phyloP scores from a whole-genome alignment of 2,888 invertebrate genomes.

The Andrena camellia region DNA sequence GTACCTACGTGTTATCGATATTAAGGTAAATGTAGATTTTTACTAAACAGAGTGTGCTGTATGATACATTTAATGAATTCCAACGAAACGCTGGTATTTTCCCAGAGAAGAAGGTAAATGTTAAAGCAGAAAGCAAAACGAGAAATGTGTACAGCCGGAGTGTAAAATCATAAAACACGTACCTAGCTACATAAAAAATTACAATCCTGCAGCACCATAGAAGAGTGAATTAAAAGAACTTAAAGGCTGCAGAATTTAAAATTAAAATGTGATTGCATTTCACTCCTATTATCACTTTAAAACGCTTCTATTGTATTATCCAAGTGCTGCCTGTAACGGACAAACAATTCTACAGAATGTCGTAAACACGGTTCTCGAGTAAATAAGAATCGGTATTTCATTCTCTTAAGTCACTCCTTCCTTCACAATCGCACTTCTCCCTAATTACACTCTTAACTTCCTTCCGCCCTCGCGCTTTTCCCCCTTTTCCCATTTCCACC shows the following conservation, averaged over 20 bases:
- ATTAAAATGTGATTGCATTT: neutral
- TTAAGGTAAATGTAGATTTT: too few species aligned
- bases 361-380: conserved; percentile 32
- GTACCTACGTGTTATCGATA: neutral
- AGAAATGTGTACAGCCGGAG: too few species aligned
- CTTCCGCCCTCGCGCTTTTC: conserved; percentile 43
- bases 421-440: conserved; percentile 54
- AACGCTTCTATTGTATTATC: conserved; percentile 15
- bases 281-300: conserved; percentile 4
- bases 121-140: too few species aligned
- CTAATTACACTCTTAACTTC: conserved; percentile 65
- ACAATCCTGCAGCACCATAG: neutral
- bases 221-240: neutral
- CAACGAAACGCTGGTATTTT: too few species aligned
- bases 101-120: too few species aligned
- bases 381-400: conserved; percentile 53
- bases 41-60: too few species aligned
- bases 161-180: too few species aligned
- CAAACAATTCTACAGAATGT: conserved; percentile 37
- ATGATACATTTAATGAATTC: too few species aligned
- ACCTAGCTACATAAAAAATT: neutral
- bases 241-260: neutral
- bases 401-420: conserved; percentile 45
- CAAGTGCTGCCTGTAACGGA: conserved; percentile 8
- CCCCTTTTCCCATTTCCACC: conserved; percentile 43